These are phyloP conservation scores for Protobothrops mucrosquamatus DNA, from an alignment of 2,113 vertebrate genomes.

Conservation along the genomic window DNA sequence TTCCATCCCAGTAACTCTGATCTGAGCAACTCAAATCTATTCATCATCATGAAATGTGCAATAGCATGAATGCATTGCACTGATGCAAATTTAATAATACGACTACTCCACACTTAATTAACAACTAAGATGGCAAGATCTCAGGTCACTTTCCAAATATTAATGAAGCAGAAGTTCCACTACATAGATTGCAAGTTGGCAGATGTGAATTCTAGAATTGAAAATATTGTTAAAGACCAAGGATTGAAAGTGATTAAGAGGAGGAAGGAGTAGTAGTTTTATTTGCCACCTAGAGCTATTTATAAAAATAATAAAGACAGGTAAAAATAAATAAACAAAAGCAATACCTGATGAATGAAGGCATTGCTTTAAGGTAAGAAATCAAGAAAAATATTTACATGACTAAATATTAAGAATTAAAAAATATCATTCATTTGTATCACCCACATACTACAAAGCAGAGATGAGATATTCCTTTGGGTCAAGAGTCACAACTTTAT, in stretches of 20 bases:
- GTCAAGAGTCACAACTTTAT: background rate
- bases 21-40: background rate
- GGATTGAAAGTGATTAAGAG: background rate
- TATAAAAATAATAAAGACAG: background rate
- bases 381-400: background rate
- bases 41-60: slow-evolving; percentile 9
- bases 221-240: background rate
- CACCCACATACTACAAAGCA: background rate
- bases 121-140: background rate
- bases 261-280: no score
- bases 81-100: slow-evolving; percentile 27
- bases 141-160: slow-evolving; percentile 18
- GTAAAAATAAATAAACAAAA: background rate
- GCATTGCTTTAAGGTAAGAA: background rate
- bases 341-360: background rate
- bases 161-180: slow-evolving; percentile 2
- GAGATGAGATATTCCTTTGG: background rate
- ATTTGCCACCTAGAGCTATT: background rate
- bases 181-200: background rate
- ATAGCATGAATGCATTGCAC: slow-evolving; percentile 9
- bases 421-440: background rate
- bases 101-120: slow-evolving; percentile 6
- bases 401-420: background rate
- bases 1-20: background rate
- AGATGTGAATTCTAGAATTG: background rate